Base-by-base conservation (phyloP, 2,797 vertebrate species). In the Myripristis jacobus region DNA sequence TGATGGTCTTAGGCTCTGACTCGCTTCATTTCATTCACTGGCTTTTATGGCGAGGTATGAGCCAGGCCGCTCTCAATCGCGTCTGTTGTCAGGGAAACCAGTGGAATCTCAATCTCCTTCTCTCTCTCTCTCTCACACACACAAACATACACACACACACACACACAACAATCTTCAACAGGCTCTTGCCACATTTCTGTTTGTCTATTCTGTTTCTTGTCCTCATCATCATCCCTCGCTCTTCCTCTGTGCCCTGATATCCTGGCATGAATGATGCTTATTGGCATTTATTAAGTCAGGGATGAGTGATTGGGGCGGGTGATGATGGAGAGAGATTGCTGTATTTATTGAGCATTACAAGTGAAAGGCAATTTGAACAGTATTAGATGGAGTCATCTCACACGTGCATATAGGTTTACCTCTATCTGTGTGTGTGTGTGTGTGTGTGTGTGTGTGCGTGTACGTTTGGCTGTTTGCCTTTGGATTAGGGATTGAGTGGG, bases 21-120 rank as follows among this genome's bases (percentile, higher is more conserved):
- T 75, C 57, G 68, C 83, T 54, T 73, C 85, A 41, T 6, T 29
- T 29, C 27, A 29, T 29, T 29, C 27, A 29, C 27, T 66, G 77
- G 70, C 1, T 36, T 54, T 85, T 70, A 70, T 19, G 25, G n/a
- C 19, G 68, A 70, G 71, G 76, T 73, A 79, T 25, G 47, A 83
- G 73, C 56, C 55, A 1, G 13, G 50, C 77, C 75, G 57, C 65
- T 24, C 70, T 82, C 74, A 51, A 15, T 71, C 75, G 74, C 58
- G 60, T 89, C 85, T 78, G 91, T 93, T 89, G 92, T 91, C 92
- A 83, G 61, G 87, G 92, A 78, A 91, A 94, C 92, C 41, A 3
- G 36, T 41, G 81, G 83, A 88, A 86, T 89, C 73, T 34, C 74
- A 2, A 11, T 22, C 25, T 7, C 22, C 12, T 12, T 62, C 29